These are phyloP conservation scores for Amiota communis DNA, from an alignment of 2,888 invertebrate genomes.

Conservation along the genomic window DNA sequence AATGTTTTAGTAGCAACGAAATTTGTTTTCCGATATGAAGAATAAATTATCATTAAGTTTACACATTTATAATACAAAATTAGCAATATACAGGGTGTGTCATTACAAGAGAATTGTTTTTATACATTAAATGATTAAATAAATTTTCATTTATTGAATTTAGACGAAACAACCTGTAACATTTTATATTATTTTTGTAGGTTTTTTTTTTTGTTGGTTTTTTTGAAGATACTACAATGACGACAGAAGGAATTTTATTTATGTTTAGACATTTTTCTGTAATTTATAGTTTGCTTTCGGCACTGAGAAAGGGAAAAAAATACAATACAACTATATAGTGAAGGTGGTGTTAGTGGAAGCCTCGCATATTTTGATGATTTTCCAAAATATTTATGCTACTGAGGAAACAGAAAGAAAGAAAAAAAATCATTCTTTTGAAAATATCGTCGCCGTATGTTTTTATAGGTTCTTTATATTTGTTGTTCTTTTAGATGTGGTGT, in stretches of 20 bases:
- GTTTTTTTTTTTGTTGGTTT: slow-evolving; percentile 18
- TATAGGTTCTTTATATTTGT: slow-evolving; percentile 55
- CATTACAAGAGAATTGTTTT: no score
- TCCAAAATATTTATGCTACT: not conserved
- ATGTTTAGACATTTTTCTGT: slow-evolving; percentile 31
- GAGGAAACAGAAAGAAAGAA: not conserved
- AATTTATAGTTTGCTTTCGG: slow-evolving; percentile 48
- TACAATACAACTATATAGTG: no score
- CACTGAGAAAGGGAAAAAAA: not conserved
- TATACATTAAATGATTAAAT: not conserved
- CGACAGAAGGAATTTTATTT: not conserved
- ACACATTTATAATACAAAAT: no score
- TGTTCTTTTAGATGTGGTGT: slow-evolving; percentile 44
- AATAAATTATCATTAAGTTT: no score
- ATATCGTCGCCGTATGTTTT: slow-evolving; percentile 41
- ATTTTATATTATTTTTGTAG: slow-evolving; percentile 6
- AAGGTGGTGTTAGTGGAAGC: not conserved
- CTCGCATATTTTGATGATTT: not conserved
- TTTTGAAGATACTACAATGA: not conserved
- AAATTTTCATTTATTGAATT: not conserved
- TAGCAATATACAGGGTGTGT: no score
- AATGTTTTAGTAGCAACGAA: no score
- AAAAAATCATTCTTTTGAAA: slow-evolving; percentile 49
- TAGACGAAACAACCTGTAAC: slow-evolving; percentile 11
- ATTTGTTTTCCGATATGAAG: no score